Evolutionary conservation across 2,113 vertebrate genomes (phyloP).

Genomic region (Plecturocebus donacophilus): DNA sequence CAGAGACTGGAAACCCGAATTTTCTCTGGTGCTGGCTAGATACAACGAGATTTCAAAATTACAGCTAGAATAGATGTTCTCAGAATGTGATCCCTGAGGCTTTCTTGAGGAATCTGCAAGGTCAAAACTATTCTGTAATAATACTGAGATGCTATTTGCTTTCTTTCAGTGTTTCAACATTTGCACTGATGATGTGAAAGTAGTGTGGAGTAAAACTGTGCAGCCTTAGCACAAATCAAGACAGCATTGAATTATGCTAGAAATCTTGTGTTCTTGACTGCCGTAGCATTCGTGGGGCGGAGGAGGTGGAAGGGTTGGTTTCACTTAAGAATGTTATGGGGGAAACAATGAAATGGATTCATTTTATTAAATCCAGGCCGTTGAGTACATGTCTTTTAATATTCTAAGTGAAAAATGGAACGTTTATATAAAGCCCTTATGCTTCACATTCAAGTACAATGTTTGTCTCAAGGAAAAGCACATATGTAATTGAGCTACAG

Average conservation of each 20-base stretch:
- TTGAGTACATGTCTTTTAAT: not conserved
- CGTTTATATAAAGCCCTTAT: not conserved
- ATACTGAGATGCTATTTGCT: not conserved
- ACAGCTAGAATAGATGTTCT: not conserved
- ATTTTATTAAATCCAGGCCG: not conserved
- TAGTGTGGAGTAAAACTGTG: not conserved
- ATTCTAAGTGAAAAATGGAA: not conserved
- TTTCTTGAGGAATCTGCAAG: not conserved
- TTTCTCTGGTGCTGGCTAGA: not conserved
- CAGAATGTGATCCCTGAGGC: not conserved
- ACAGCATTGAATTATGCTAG: not conserved
- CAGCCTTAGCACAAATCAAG: not conserved
- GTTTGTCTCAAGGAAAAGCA: not conserved
- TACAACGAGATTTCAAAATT: not conserved
- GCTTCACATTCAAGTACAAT: rapidly evolving
- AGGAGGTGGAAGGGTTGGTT: rapidly evolving
- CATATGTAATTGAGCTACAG: not conserved
- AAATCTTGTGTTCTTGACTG: not conserved
- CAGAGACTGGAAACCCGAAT: not conserved
- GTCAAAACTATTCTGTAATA: not conserved
- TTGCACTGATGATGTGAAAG: not conserved
- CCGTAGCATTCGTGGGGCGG: not conserved
- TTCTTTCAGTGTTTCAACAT: not conserved
- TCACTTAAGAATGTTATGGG: not conserved
- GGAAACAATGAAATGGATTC: not conserved